Evolutionary conservation across 2,113 vertebrate genomes (phyloP).

Genomic region (Excalfactoria chinensis): DNA sequence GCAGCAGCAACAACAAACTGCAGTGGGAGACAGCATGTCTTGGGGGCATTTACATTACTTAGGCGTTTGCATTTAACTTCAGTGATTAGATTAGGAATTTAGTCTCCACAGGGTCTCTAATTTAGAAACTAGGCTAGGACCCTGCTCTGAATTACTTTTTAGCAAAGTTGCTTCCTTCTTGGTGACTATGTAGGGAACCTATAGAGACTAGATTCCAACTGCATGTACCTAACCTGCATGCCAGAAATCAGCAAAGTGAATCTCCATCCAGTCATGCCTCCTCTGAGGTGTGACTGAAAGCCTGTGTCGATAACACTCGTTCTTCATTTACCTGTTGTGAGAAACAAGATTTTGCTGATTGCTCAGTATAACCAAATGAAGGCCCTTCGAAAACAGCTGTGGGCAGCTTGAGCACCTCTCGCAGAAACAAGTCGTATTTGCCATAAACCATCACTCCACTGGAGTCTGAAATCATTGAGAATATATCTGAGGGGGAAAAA

Average conservation of each 20-base stretch:
- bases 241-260: not conserved
- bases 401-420: conserved; percentile 94
- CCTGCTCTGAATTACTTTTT: not conserved
- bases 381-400: conserved; percentile 97
- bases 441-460: conserved; percentile 91
- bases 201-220: not conserved
- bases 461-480: conserved; percentile 96
- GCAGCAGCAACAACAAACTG: not conserved
- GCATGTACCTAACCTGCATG: not conserved
- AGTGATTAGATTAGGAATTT: not conserved
- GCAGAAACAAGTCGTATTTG: conserved; percentile 95
- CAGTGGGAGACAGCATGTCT: not conserved
- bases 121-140: not conserved
- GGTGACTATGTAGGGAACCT: accelerated
- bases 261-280: not conserved
- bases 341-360: conserved; percentile 93
- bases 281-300: not conserved
- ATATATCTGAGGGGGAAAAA: conserved; percentile 86
- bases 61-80: not conserved
- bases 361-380: conserved; percentile 96
- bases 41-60: not conserved
- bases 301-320: not conserved
- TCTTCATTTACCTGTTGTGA: conserved; percentile 87
- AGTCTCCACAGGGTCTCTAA: not conserved
- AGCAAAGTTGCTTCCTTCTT: not conserved